These are phyloP conservation scores for Melipona bicolor DNA, from an alignment of 2,888 invertebrate genomes.

Conservation along the genomic window DNA sequence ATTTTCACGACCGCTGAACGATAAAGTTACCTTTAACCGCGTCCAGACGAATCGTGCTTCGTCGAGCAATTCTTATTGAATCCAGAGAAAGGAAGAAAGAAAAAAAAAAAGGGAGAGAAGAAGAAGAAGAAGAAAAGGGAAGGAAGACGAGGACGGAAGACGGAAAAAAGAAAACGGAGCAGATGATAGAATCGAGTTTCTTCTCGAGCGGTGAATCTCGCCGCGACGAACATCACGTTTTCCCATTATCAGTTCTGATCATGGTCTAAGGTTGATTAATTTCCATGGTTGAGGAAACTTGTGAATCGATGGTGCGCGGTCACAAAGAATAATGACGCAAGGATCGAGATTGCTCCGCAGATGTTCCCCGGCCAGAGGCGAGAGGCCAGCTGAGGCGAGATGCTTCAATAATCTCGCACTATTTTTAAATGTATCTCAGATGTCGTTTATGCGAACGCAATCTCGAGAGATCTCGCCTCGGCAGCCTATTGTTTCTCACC, in stretches of 20 bases:
- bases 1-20: constrained; percentile 52
- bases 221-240: constrained; percentile 53
- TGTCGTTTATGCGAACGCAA: constrained; percentile 51
- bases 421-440: constrained; percentile 73
- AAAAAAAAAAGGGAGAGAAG: neutral
- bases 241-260: constrained; percentile 63
- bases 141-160: neutral
- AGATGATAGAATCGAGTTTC: constrained; percentile 53
- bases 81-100: neutral
- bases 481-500: neutral
- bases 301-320: constrained; percentile 79
- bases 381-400: constrained; percentile 79
- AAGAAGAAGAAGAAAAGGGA: neutral
- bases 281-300: constrained; percentile 81
- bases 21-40: constrained; percentile 40
- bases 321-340: constrained; percentile 73
- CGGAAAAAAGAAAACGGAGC: neutral
- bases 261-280: constrained; percentile 80
- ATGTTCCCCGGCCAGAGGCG: constrained; percentile 52
- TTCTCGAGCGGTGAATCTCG: constrained; percentile 43
- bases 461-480: constrained; percentile 21
- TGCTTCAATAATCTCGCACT: constrained; percentile 80
- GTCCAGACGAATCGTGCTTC: constrained; percentile 32
- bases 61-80: constrained; percentile 34
- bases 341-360: constrained; percentile 71